phyloP scores from a whole-genome alignment of 2,888 invertebrate genomes.

The Dichetophora obliterata region DNA sequence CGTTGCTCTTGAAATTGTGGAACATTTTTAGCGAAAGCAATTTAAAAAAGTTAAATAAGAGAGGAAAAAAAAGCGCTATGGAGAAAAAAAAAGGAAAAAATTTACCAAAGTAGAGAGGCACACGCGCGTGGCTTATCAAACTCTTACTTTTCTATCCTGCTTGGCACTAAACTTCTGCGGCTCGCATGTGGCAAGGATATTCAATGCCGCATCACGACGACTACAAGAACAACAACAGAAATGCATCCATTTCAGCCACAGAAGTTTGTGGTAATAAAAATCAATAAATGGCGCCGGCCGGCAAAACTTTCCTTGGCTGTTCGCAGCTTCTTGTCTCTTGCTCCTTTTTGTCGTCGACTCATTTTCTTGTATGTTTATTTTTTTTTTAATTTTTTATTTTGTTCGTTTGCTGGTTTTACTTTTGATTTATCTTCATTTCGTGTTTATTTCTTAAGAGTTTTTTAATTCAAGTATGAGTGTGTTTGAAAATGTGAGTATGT shows the following conservation, averaged over 20 bases:
- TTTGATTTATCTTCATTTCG: constrained; percentile 31
- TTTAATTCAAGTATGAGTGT: background rate
- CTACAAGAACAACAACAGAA: background rate
- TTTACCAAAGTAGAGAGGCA: background rate
- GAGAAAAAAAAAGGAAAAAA: too few relatives aligned
- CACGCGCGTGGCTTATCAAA: background rate
- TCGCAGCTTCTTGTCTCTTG: background rate
- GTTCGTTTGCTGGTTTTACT: background rate
- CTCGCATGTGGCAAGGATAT: constrained; percentile 55
- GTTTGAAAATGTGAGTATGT: background rate
- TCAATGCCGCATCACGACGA: constrained; percentile 16
- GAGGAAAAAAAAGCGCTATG: too few relatives aligned
- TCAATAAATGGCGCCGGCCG: constrained; percentile 34
- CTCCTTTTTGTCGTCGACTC: background rate
- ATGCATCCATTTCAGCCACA: background rate
- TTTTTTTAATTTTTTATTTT: background rate
- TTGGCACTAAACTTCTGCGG: background rate
- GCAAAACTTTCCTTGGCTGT: background rate
- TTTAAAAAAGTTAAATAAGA: background rate
- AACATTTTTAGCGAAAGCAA: background rate
- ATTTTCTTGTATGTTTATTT: background rate
- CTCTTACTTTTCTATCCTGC: constrained; percentile 10
- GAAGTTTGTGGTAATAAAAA: constrained; percentile 22
- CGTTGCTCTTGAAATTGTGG: constrained; percentile 14
- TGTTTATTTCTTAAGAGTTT: constrained; percentile 21